These are phyloP conservation scores for Megathymus violae DNA, from an alignment of 1,140 invertebrate genomes.

Conservation along the genomic window DNA sequence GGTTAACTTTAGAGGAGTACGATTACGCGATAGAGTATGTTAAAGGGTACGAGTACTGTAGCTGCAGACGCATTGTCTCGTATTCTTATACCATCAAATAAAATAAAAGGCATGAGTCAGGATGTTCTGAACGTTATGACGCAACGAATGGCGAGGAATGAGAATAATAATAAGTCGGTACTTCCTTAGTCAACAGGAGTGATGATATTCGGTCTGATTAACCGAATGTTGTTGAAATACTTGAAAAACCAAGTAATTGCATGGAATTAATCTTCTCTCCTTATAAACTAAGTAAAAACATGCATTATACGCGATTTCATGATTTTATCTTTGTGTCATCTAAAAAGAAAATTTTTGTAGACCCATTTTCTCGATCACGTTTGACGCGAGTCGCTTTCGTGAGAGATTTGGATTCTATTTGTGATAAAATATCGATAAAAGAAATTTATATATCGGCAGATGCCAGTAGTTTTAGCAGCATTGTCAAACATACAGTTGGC, in stretches of 20 bases:
- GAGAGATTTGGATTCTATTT: slow-evolving; percentile 33
- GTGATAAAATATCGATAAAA: slow-evolving; percentile 24
- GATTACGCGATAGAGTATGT: slow-evolving; percentile 38
- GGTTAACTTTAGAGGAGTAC: too few relatives aligned
- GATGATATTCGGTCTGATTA: slow-evolving; percentile 42
- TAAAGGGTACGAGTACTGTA: slow-evolving; percentile 36
- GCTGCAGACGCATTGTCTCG: slow-evolving; percentile 46
- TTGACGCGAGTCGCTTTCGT: slow-evolving; percentile 35
- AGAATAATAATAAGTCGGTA: neutral
- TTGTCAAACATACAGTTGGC: too few relatives aligned
- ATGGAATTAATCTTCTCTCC: slow-evolving; percentile 31
- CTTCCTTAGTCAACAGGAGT: slow-evolving; percentile 1
- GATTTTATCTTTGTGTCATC: slow-evolving; percentile 25
- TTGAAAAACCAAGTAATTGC: slow-evolving; percentile 29
- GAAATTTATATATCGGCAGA: too few relatives aligned
- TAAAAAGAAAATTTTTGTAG: slow-evolving; percentile 27
- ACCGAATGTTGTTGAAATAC: slow-evolving; percentile 42
- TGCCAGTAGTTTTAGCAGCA: too few relatives aligned
- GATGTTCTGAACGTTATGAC: slow-evolving; percentile 38
- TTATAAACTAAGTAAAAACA: slow-evolving; percentile 13
- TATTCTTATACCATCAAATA: slow-evolving; percentile 30
- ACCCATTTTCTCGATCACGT: slow-evolving; percentile 25
- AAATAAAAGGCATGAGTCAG: slow-evolving; percentile 39
- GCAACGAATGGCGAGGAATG: slow-evolving; percentile 25
- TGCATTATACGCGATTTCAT: neutral